Conservation (phyloP, 1,140 invertebrate species). For the Harlomillsia oculata region DNA sequence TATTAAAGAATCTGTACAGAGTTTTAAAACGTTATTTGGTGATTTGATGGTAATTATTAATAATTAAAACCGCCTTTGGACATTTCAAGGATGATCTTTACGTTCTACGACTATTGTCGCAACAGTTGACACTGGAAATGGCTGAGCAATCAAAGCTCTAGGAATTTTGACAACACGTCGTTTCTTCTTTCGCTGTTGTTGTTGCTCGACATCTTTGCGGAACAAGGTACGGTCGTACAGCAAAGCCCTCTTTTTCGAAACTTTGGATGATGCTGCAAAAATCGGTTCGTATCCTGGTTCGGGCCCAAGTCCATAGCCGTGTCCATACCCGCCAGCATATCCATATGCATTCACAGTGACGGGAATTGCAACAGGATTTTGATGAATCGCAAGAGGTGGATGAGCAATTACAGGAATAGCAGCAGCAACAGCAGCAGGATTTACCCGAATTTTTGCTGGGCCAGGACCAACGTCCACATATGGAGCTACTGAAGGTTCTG, state of each 20-base stretch:
- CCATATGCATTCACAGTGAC: neutral
- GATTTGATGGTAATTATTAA: too few relatives aligned
- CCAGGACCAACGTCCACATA: neutral
- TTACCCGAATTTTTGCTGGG: slow-evolving; percentile 2
- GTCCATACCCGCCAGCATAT: slow-evolving; percentile 1
- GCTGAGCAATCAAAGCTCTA: too few relatives aligned
- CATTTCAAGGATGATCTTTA: too few relatives aligned
- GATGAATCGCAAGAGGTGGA: neutral
- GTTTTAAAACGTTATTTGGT: too few relatives aligned
- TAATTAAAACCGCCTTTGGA: too few relatives aligned
- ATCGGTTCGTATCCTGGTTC: neutral
- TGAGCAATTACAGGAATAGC: neutral
- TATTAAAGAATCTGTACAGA: too few relatives aligned
- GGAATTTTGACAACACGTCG: too few relatives aligned
- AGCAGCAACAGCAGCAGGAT: neutral
- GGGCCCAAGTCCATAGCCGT: slow-evolving; percentile 3
- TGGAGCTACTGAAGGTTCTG: neutral
- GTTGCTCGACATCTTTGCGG: slow-evolving; percentile 12
- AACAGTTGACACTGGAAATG: too few relatives aligned
- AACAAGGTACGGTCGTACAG: slow-evolving; percentile 29
- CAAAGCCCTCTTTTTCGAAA: slow-evolving; percentile 20
- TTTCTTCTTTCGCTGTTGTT: too few relatives aligned
- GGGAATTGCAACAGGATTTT: neutral
- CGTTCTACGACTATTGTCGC: too few relatives aligned
- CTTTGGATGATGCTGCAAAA: slow-evolving; percentile 4